Base-by-base conservation (phyloP, 2,888 invertebrate genomes). In the Xestia c-nigrum region DNA sequence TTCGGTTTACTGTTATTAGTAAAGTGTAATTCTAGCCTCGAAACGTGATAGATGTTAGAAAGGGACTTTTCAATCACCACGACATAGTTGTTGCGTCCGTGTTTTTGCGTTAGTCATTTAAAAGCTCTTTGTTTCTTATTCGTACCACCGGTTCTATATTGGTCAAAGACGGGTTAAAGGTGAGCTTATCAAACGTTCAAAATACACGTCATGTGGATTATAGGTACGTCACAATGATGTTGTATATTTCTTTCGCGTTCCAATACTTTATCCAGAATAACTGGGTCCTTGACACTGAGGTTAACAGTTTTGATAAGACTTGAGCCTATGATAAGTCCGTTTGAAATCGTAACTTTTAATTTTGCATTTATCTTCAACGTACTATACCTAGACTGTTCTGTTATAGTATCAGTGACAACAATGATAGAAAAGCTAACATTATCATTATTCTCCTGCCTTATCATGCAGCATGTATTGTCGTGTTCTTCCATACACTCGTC, bases 221-320 rank as follows among this genome's bases (percentile, higher is more conserved):
- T 19, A 31, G 19, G 19, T 31, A 59, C n/a, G 21, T 16, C 40
- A 69, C 55, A 72, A 50, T 43, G 43, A 52, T 55, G 2, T 21
- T 19, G 2, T 63, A 63, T 70, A 19, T 50, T 4, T 61, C 46
- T 61, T 55, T 64, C 3, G n/a, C 38, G 14, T 47, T 31, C 21
- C 14, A 43, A 38, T 67, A 16, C 31, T 21, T 19, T 31, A 65
- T 47, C 50, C 4, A 21, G 31, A 40, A n/a, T 63, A 57, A 55
- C 5, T 61, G 40, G 61, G 19, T 85, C 63, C 75, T 72, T 70
- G 74, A 55, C 68, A 74, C 21, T 66, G 31, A 66, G 72, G 69
- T 80, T 80, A 83, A 78, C 57, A 12, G 3, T 73, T 0, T 65
- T 66, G 31, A 55, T 52, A 68, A 6, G 31, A 16, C 5, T 21